phyloP scores from a whole-genome alignment of 2,113 vertebrate species.

The Platysternon megacephalum region DNA sequence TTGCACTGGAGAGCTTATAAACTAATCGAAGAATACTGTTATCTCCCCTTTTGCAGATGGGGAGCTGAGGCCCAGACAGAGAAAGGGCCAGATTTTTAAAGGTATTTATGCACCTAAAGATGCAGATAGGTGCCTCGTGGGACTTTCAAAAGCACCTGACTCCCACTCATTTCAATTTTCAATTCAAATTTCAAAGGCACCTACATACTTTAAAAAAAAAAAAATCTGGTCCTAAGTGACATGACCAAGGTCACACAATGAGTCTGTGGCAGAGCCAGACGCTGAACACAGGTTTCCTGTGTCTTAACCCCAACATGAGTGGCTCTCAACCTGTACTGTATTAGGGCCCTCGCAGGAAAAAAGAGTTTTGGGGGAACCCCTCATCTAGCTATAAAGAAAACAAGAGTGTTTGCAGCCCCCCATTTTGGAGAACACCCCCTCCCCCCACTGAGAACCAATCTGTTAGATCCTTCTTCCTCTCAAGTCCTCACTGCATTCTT shows the following conservation, averaged over 20 bases:
- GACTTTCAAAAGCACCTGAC: neutral
- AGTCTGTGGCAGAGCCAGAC: neutral
- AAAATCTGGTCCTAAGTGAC: neutral
- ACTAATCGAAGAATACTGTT: neutral
- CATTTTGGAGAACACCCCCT: neutral
- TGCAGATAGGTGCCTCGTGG: neutral
- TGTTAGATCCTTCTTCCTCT: fast-evolving
- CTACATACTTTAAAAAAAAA: neutral
- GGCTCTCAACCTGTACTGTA: neutral
- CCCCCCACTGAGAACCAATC: neutral
- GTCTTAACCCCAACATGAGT: neutral
- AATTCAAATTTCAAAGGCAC: neutral
- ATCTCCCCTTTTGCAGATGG: neutral
- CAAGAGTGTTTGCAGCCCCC: neutral
- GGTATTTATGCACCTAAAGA: neutral
- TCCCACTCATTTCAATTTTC: neutral
- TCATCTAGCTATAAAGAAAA: neutral
- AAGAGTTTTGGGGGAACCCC: neutral
- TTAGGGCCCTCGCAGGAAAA: neutral
- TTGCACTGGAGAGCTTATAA: neutral
- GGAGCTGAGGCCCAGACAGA: neutral
- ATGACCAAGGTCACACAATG: neutral
- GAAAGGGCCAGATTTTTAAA: neutral
- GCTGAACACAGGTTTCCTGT: neutral
- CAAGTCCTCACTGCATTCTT: neutral